Percentiles rank a stretch among this genome's conserved stretches.
phyloP scores from a whole-genome alignment of 2,797 vertebrate genomes.

The Manis javanica region DNA sequence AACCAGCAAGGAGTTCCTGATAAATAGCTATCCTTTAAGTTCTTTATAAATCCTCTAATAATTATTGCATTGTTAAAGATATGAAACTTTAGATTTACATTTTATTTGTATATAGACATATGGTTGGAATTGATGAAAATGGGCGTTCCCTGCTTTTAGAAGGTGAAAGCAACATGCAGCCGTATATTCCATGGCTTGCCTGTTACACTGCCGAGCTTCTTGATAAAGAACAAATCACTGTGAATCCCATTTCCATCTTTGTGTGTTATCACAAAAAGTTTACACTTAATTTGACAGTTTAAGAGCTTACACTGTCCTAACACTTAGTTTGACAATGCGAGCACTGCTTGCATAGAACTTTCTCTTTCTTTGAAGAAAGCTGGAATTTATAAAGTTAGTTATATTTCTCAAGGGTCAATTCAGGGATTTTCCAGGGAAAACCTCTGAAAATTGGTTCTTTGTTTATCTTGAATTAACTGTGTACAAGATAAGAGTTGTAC shows the following conservation, averaged over 20 bases:
- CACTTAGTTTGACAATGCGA: background rate
- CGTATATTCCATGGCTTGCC: background rate
- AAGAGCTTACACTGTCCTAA: background rate
- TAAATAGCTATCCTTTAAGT: background rate
- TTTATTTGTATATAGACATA: background rate
- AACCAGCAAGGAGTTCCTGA: background rate
- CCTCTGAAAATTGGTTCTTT: constrained; percentile 2
- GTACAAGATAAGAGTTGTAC: constrained; percentile 27
- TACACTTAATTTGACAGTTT: background rate
- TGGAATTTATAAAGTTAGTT: background rate
- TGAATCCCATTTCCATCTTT: background rate
- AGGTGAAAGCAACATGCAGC: background rate
- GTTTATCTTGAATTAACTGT: constrained; percentile 51
- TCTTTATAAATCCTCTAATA: background rate
- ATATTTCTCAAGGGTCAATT: background rate
- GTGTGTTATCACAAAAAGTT: background rate
- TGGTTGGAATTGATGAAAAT: background rate
- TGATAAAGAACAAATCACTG: background rate
- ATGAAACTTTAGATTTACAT: background rate
- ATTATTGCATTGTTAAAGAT: background rate
- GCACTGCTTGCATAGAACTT: background rate
- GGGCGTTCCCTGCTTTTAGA: background rate
- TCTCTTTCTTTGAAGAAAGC: background rate
- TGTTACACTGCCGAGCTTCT: background rate
- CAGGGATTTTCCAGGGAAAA: constrained; percentile 9